Base-by-base conservation (phyloP, 2,888 invertebrate species). In the Scaptomyza reducta region DNA sequence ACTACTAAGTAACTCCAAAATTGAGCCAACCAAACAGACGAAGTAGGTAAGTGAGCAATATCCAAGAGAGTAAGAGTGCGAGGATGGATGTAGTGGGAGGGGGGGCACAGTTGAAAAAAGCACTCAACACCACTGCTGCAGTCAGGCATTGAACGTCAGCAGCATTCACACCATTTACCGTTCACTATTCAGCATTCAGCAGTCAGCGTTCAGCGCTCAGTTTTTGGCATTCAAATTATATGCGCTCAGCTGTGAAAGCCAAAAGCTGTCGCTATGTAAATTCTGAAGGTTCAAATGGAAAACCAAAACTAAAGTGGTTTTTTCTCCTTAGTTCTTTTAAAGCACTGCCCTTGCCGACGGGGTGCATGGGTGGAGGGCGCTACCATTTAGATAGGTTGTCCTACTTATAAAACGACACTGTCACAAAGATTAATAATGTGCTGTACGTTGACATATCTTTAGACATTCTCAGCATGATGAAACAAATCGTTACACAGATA, bases 221-320 rank as follows among this genome's bases (percentile, higher is more conserved):
- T 55, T 66, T 62, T 60, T 33, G 59, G 33, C 51, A 70, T 71
- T 71, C 56, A 58, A 66, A 70, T 70, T 62, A 66, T 70, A 70
- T 66, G 66, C 60, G 57, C 40, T 42, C 56, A 59, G 56, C 59
- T 64, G 57, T 55, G 49, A 68, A 71, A 71, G 56, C 40, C 54
- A 40, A 63, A 64, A 40, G 59, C 68, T 63, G 46, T 47, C 63
- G 38, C 50, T 31, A 53, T 13, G 47, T 25, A 57, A 27, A 53
- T 44, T 38, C 40, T 61, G 13, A 38, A 27, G 25, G 40, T 13
- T 46, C 50, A 50, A 47, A 47, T 57, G 29, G n/a, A 38, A 56
- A 42, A 46, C 53, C 35, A 35, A n/a, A 29, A 35, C 27, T 45
- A 41, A 41, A 69, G 31, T 57, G 35, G 25, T 38, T 57, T 65